Percentiles rank a stretch among this genome's conserved stretches.
Evolutionary conservation across 2,888 invertebrate genomes (phyloP).

Genomic region (Sicus ferrugineus): DNA sequence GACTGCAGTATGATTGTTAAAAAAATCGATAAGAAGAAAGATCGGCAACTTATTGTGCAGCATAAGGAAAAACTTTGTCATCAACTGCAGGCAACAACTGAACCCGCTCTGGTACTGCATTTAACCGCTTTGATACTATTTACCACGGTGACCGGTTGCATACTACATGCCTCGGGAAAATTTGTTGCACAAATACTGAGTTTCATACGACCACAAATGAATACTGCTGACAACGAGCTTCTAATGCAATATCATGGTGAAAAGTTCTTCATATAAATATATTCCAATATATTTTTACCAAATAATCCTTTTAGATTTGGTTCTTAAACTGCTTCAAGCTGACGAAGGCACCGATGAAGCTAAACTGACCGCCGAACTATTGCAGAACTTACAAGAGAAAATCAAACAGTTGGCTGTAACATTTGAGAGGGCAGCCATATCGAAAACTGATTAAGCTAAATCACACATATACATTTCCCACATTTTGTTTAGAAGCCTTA

Average conservation of each 20-base stretch:
- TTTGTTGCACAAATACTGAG: conserved; percentile 84
- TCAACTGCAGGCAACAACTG: conserved; percentile 77
- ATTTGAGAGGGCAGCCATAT: conserved; percentile 55
- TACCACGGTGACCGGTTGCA: conserved; percentile 79
- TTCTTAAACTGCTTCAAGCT: conserved; percentile 70
- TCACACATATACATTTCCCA: neutral
- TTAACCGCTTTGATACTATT: conserved; percentile 81
- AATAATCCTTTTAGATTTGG: conserved; percentile 68
- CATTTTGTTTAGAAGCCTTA: neutral
- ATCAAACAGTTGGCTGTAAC: conserved; percentile 54
- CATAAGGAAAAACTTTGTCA: conserved; percentile 84
- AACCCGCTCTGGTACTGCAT: conserved; percentile 82
- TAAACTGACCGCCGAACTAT: conserved; percentile 65
- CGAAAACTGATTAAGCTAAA: conserved; percentile 54
- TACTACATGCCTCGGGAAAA: conserved; percentile 92
- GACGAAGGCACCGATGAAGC: conserved; percentile 66
- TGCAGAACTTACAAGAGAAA: conserved; percentile 49
- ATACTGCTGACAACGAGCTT: conserved; percentile 70
- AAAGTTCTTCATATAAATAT: no score
- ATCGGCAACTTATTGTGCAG: conserved; percentile 76
- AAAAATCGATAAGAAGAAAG: conserved; percentile 90
- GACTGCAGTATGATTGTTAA: conserved; percentile 82
- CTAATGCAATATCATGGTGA: conserved; percentile 82
- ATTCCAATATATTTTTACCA: conserved; percentile 11
- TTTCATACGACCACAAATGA: conserved; percentile 76